Base-by-base conservation (phyloP, 35 echinoderm and acorn worm genomes). In the Holothuria glaberrima region DNA sequence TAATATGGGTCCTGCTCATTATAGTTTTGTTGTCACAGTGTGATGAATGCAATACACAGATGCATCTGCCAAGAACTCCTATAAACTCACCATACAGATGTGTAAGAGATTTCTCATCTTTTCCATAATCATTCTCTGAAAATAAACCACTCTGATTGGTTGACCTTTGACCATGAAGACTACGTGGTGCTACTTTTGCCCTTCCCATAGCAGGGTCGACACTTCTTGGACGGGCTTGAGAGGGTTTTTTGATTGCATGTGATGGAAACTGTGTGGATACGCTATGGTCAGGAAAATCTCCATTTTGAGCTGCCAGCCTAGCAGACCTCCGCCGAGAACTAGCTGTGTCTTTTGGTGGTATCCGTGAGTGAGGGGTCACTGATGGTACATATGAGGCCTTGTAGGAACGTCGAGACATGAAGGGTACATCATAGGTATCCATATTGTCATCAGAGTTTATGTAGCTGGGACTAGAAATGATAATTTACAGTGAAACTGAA, bases 391-490 rank as follows among this genome's bases (percentile, higher is more conserved):
- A 67, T 30, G 71, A 22, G 14, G 64, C 50, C 28, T 27, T 72
- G 28, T 48, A 19, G 21, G 87, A 74, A 12, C 68, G 34, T 9
- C 87, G 87, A 21, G 87, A 89, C 87, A 89, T 89, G 45, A 72
- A 73, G 34, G 87, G 87, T 16, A 89, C 33, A 64, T 89, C 65
- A 67, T 89, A 89, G 30, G 63, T 89, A 48, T 72, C 48, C 87
- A 74, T 48, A 17, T 22, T 5, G 12, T 18, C 34, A 41, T 76
- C 46, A 21, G 72, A 76, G 25, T 76, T 20, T 44, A 44, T 21
- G 31, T 89, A 89, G 34, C 87, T 89, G 18, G 87, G 48, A 89
- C 87, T 89, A 57, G 44, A 19, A 33, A 58, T 75, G 33, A 56
- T 27, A 48, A 44, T 7, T 48, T 18, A 30, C 12, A 34, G 54